Base-by-base conservation (phyloP, 1,140 invertebrate species). In the Calliphora vicina region DNA sequence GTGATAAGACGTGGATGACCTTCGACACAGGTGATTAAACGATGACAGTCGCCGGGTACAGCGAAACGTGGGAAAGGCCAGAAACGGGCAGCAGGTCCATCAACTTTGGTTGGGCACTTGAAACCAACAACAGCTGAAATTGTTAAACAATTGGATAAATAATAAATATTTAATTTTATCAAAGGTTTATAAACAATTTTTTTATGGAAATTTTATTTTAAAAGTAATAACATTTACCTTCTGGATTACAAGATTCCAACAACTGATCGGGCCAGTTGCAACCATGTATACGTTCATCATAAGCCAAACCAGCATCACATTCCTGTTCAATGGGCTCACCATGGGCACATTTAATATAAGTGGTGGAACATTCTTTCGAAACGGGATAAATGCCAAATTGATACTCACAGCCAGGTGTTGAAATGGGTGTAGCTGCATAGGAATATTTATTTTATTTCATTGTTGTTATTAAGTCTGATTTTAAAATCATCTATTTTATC, bases 211-310 rank as follows among this genome's bases (percentile, higher is more conserved):
- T n/a, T n/a, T n/a, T n/a, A n/a, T n/a, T n/a, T n/a, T n/a, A n/a
- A n/a, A n/a, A n/a, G n/a, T n/a, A n/a, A n/a, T n/a, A 5, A n/a
- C 29, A 76, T 81, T 88, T 88, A 96, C 95, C 94, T 93, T 97
- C 96, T 78, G 96, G 96, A 88, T 97, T 96, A 91, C 97, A 98
- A 87, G 93, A 94, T 71, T 96, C 95, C 61, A 96, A 91, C 0
- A 98, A 92, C 76, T 97, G 93, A 92, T 98, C 97, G 12, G 97
- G 97, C 97, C 97, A 98, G 88, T 98, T 97, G 93, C 97, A 98
- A 26, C 94, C 94, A 87, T 98, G 97, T 73, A 93, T 96, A 84
- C 95, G 95, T 26, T 96, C 94, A 87, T 98, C 96, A 89, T 98
- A 98, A 26, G 94, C 97, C 67, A 98, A 92, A 3, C 97, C 97